Evolutionary conservation across 2,113 vertebrate genomes (phyloP).

Genomic region (Hiodon alosoides): DNA sequence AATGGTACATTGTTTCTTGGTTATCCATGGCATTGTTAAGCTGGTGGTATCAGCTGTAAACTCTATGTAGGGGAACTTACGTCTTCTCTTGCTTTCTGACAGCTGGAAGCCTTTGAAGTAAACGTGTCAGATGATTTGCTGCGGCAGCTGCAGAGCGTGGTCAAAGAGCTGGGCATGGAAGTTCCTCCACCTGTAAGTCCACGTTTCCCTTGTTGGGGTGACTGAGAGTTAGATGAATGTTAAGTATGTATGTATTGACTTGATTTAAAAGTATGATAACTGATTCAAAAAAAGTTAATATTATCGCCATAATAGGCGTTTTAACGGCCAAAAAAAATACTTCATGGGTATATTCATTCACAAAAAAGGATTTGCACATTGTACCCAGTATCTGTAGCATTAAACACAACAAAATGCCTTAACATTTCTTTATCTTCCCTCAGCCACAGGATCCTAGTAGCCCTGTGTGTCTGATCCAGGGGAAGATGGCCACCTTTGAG

Average conservation of each 20-base stretch:
- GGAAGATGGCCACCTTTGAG: constrained; percentile 85
- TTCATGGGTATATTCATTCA: too few species aligned
- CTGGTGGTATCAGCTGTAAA: neutral
- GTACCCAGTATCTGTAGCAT: too few species aligned
- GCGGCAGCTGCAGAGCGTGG: constrained; percentile 59
- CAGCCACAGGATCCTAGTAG: constrained; percentile 68
- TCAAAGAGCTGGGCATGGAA: constrained; percentile 74
- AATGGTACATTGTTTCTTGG: neutral
- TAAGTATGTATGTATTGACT: too few species aligned
- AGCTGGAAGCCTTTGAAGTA: constrained; percentile 83
- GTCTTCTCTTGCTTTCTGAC: constrained; percentile 14
- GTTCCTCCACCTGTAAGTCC: constrained; percentile 56
- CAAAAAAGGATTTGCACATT: neutral
- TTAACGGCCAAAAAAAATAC: too few species aligned
- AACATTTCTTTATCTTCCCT: constrained; percentile 9
- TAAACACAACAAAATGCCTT: neutral
- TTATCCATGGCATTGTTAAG: neutral
- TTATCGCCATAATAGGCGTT: too few species aligned
- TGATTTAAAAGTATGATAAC: too few species aligned
- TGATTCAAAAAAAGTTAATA: too few species aligned
- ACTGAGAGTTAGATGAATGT: neutral
- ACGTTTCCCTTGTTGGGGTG: neutral
- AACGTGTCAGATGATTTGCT: constrained; percentile 68
- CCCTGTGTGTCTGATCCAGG: constrained; percentile 72
- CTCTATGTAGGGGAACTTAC: neutral